These are phyloP conservation scores for Pangasius mekongensis DNA, from an alignment of 2,797 vertebrate genomes.

Conservation along the genomic window DNA sequence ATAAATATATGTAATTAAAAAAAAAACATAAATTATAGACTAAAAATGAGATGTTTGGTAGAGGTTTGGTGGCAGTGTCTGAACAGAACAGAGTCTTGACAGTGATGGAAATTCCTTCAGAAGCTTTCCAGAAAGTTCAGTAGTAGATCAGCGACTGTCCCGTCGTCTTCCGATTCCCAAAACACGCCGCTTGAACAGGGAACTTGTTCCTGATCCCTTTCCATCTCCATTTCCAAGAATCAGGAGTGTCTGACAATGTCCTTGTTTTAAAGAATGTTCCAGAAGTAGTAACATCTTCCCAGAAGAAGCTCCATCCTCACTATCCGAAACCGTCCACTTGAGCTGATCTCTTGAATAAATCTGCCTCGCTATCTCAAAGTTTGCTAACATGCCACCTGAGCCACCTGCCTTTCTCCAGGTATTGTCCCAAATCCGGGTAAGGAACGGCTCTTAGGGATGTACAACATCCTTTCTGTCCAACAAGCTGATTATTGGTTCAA, in stretches of 20 bases:
- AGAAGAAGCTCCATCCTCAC: neutral
- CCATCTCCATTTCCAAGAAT: neutral
- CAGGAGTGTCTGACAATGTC: neutral
- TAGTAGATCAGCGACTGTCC: neutral
- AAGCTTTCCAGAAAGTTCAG: slow-evolving; percentile 45
- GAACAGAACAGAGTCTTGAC: slow-evolving; percentile 55
- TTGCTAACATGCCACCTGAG: neutral
- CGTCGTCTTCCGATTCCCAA: neutral
- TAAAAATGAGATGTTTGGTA: slow-evolving; percentile 71
- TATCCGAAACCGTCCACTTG: neutral
- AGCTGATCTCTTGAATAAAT: neutral
- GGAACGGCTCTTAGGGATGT: neutral
- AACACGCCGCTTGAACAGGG: neutral
- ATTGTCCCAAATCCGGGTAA: neutral
- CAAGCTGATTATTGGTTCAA: neutral
- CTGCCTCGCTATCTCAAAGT: neutral
- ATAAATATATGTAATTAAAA: slow-evolving; percentile 92
- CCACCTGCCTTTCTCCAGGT: neutral
- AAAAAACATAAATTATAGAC: slow-evolving; percentile 89
- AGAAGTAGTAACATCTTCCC: neutral
- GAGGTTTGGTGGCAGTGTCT: slow-evolving; percentile 60
- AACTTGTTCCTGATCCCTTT: slow-evolving; percentile 13
- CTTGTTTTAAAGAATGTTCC: neutral
- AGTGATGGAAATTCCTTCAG: slow-evolving; percentile 68
- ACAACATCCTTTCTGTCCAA: neutral